Evolutionary conservation across 2,797 vertebrate species (phyloP), one percentile per base, ranked within the genome.

Genomic region (Chrysolophus pictus): DNA sequence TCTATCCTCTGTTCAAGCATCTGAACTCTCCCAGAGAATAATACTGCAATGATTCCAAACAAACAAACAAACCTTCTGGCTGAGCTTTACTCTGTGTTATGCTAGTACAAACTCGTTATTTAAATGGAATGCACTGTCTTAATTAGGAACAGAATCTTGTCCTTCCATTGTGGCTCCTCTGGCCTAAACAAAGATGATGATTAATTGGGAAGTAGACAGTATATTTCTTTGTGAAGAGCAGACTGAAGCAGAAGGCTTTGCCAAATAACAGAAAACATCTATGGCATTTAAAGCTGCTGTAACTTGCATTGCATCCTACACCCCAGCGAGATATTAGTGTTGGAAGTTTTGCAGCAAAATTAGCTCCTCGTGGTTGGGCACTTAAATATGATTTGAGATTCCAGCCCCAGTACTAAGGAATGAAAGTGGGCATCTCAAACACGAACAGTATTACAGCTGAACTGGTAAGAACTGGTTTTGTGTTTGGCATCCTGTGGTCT

Each of bases 91-190:
- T 90, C 73, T 94, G 68, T 94, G 83, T 83, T 95, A 80, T 65
- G 84, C 91, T 93, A 91, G 92, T 91, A 90, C 85, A 87, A 93
- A 77, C 93, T 95, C 3, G 62, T 95, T 96, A 87, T 95, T 95
- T 87, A 87, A 93, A 91, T 87, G 92, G 95, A 96, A 96, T 96
- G 94, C 74, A 44, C 55, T 80, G 64, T 70, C 68, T 95, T 96
- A 95, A 94, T 95, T 95, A 92, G 81, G 93, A 96, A 93, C 90
- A 95, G 94, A 95, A 79, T 95, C 84, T 93, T 71, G 42, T 91
- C 77, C 88, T 93, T 95, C 80, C 92, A 95, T 82, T 95, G 85
- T 93, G 92, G 79, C 76, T 95, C 29, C 87, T 93, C 93, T 91
- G 95, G 83, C 95, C 89, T 95, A 96, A 93, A 96, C 91, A 93